A percentile compares a stretch with the other conserved stretches of the same genome.
These are phyloP conservation scores for Pilophorus perplexus DNA, from an alignment of 2,888 invertebrate species.

Conservation along the genomic window DNA sequence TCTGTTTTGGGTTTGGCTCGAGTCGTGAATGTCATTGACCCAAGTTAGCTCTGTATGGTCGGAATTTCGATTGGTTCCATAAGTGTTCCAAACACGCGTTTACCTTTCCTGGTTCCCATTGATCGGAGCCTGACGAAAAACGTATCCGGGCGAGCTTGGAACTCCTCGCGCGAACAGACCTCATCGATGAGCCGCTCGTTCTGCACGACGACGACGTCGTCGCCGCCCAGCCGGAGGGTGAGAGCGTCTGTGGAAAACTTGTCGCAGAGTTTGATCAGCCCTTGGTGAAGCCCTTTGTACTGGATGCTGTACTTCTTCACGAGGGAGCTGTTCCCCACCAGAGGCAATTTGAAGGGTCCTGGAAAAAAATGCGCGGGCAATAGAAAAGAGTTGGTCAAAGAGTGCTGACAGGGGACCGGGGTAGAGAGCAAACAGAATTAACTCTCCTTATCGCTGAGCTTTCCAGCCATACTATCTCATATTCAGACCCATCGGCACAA, in stretches of 20 bases:
- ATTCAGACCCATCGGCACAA: no score
- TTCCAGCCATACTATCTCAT: no score
- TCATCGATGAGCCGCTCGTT: slow-evolving; percentile 57
- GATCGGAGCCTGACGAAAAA: slow-evolving; percentile 63
- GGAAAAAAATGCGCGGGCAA: not conserved
- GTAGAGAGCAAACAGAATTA: no score
- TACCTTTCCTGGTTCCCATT: slow-evolving; percentile 62
- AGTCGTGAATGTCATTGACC: no score
- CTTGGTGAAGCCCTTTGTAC: slow-evolving; percentile 57
- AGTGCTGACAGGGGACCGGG: not conserved
- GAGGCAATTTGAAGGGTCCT: slow-evolving; percentile 56
- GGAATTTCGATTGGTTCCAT: no score
- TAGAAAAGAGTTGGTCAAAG: not conserved
- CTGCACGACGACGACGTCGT: slow-evolving; percentile 58
- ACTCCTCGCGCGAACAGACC: slow-evolving; percentile 60
- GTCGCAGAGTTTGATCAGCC: slow-evolving; percentile 55
- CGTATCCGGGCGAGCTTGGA: slow-evolving; percentile 64
- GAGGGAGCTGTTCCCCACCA: slow-evolving; percentile 53
- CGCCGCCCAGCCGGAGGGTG: slow-evolving; percentile 59
- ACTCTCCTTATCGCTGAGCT: no score
- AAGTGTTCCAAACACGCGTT: no score
- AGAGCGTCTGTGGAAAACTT: slow-evolving; percentile 57
- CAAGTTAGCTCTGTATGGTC: no score
- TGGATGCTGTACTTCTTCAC: slow-evolving; percentile 52
- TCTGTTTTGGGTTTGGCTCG: no score